These are phyloP conservation scores for Choristoneura fumiferana DNA, from an alignment of 1,140 invertebrate genomes.

Conservation along the genomic window DNA sequence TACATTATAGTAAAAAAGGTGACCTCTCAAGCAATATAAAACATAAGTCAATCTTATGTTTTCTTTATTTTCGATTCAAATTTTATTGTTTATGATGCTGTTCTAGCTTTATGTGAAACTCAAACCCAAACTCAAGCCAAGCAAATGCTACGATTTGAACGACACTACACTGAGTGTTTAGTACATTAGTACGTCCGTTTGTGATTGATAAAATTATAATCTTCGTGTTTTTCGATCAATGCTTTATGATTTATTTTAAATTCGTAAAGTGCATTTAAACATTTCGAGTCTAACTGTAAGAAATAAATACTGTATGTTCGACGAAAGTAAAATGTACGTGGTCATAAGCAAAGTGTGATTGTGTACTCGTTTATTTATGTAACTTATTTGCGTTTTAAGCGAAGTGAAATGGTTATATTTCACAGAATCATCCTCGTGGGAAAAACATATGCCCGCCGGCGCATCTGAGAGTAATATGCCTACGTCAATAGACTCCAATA, in stretches of 20 bases:
- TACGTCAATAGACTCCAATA: conserved; percentile 47
- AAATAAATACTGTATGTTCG: conserved; percentile 5
- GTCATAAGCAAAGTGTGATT: conserved; percentile 23
- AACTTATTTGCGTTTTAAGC: conserved; percentile 40
- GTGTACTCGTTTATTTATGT: conserved; percentile 64
- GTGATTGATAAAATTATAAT: not conserved
- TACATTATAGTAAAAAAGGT: too few species aligned
- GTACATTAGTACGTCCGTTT: not conserved
- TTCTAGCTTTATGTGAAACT: too few species aligned
- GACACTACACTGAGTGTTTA: conserved; percentile 4
- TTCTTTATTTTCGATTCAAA: too few species aligned
- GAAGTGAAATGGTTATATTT: conserved; percentile 54
- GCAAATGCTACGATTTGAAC: conserved; percentile 12
- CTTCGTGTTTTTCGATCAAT: not conserved
- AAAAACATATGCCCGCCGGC: conserved; percentile 53
- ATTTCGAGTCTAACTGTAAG: not conserved
- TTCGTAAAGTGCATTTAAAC: not conserved
- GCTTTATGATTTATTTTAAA: not conserved
- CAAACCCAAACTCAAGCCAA: too few species aligned
- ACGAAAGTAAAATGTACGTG: conserved; percentile 51
- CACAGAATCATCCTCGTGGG: conserved; percentile 56
- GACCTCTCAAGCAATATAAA: too few species aligned
- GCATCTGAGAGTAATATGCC: conserved; percentile 64
- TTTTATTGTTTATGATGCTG: too few species aligned
- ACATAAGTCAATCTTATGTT: too few species aligned